phyloP scores from a whole-genome alignment of 1,140 invertebrate genomes.

The Drosophila ercepeae region DNA sequence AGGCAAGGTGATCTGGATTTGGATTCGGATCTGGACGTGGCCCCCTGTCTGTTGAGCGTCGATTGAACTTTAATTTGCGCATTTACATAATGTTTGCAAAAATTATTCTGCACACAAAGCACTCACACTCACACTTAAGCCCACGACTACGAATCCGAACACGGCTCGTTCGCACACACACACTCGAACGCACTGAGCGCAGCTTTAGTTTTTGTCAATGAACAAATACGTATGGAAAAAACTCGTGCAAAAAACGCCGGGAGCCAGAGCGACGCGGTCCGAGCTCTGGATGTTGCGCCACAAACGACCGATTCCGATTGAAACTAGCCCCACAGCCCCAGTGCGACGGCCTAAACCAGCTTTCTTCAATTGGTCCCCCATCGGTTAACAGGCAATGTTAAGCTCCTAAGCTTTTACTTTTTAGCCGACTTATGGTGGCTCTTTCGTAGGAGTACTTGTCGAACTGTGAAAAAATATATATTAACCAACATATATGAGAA shows the following conservation, averaged over 20 bases:
- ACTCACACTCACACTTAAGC: slow-evolving; percentile 36
- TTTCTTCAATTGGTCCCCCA: slow-evolving; percentile 24
- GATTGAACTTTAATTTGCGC: slow-evolving; percentile 70
- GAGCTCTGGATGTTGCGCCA: slow-evolving; percentile 30
- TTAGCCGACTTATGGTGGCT: slow-evolving; percentile 5
- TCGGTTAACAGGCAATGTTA: neutral
- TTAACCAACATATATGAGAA: too few species aligned
- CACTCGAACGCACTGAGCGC: slow-evolving; percentile 43
- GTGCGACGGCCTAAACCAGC: slow-evolving; percentile 42
- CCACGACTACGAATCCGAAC: slow-evolving; percentile 12
- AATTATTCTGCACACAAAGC: slow-evolving; percentile 72
- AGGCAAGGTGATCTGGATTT: slow-evolving; percentile 45
- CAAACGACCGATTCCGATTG: slow-evolving; percentile 55
- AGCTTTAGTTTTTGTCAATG: slow-evolving; percentile 83
- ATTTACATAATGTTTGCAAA: slow-evolving; percentile 71
- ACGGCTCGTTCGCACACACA: slow-evolving; percentile 47
- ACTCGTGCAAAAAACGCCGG: slow-evolving; percentile 78
- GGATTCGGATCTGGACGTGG: slow-evolving; percentile 12
- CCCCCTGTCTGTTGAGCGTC: slow-evolving; percentile 22
- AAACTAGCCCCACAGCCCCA: neutral
- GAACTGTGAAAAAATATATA: too few species aligned
- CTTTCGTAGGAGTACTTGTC: neutral
- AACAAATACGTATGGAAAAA: slow-evolving; percentile 82
- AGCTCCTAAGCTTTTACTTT: neutral
- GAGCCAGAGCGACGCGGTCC: slow-evolving; percentile 17